A percentile compares a stretch with the other conserved stretches of the same genome.
Evolutionary conservation across 2,888 invertebrate species (phyloP).

Genomic region (Dyspetes luteomarginatus): DNA sequence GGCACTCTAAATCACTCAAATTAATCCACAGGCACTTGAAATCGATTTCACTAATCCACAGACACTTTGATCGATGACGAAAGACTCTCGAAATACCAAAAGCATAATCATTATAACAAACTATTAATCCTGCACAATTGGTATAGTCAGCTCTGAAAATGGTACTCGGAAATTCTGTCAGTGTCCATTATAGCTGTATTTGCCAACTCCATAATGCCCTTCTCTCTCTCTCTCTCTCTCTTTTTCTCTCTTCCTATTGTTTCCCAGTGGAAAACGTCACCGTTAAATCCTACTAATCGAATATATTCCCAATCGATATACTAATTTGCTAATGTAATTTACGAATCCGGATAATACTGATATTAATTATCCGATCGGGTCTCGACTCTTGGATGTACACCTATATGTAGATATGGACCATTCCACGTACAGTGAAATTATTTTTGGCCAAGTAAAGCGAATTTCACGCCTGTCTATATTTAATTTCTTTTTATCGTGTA

Average conservation of each 20-base stretch:
- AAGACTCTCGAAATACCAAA: not conserved
- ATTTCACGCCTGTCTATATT: no score
- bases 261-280: not conserved
- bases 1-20: not conserved
- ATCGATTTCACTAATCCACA: not conserved
- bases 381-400: slow-evolving; percentile 4
- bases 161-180: not conserved
- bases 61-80: not conserved
- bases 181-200: not conserved
- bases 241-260: not conserved
- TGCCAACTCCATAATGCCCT: slow-evolving; percentile 10
- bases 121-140: not conserved
- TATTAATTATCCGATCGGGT: slow-evolving; percentile 39
- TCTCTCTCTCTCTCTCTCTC: not conserved
- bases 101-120: not conserved
- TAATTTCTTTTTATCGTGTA: no score
- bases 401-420: not conserved
- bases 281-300: slow-evolving; percentile 49
- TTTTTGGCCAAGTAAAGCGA: no score
- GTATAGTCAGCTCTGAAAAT: not conserved
- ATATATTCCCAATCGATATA: slow-evolving; percentile 58
- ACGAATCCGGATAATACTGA: slow-evolving; percentile 41
- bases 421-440: no score
- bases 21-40: not conserved
- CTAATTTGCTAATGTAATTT: slow-evolving; percentile 63